These are phyloP conservation scores for Phortica magna DNA, from an alignment of 2,888 invertebrate genomes.

Conservation along the genomic window DNA sequence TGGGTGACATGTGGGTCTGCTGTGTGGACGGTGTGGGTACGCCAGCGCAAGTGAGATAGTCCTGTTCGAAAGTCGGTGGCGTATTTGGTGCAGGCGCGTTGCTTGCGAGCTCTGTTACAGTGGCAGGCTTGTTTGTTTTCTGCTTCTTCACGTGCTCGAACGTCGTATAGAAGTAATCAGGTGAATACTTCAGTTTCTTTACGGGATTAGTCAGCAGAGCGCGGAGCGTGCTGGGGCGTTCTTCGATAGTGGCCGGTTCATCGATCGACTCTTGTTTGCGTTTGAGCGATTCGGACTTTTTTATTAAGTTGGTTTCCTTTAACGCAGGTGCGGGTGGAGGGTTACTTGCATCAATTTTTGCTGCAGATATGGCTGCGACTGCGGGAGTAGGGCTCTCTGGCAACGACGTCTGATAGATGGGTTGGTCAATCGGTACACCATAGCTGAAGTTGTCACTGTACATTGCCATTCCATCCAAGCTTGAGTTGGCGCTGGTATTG, in stretches of 20 bases:
- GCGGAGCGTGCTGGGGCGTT: constrained; percentile 79
- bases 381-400: neutral
- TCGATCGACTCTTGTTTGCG: constrained; percentile 60
- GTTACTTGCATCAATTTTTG: too few species aligned
- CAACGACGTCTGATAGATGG: constrained; percentile 1
- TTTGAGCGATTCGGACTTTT: constrained; percentile 48
- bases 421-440: constrained; percentile 40
- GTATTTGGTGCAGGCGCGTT: constrained; percentile 48
- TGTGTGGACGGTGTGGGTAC: constrained; percentile 62
- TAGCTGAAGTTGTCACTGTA: constrained; percentile 56
- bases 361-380: constrained; percentile 34
- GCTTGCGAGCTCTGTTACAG: constrained; percentile 20
- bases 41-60: constrained; percentile 44
- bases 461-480: constrained; percentile 42
- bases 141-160: constrained; percentile 63
- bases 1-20: constrained; percentile 70
- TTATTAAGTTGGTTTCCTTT: constrained; percentile 24
- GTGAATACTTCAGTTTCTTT: constrained; percentile 75
- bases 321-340: constrained; percentile 34
- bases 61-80: constrained; percentile 68
- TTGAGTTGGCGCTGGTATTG: constrained; percentile 22
- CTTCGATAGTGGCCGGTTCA: constrained; percentile 56
- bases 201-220: constrained; percentile 80
- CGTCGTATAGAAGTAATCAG: constrained; percentile 74
- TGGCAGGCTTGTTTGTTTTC: constrained; percentile 29